A percentile compares a stretch with the other conserved stretches of the same genome.
phyloP scores from a whole-genome alignment of 2,888 invertebrate species.

The Gastracanthus pulcherrimus region DNA sequence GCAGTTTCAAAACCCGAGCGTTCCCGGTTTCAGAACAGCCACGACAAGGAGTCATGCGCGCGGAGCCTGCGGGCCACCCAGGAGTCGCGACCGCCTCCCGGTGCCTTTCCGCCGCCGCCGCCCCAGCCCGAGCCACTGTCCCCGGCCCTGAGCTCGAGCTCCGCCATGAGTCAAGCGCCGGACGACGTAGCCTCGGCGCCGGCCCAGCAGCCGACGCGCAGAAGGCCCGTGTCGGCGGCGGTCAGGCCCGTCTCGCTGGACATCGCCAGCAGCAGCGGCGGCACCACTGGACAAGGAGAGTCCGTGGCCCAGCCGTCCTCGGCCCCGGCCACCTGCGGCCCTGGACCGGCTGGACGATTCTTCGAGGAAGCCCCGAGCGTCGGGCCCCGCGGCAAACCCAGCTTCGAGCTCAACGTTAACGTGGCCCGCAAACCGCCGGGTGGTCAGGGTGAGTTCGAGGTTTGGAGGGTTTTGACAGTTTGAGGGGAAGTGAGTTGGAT shows the following conservation, averaged over 20 bases:
- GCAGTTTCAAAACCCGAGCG: background rate
- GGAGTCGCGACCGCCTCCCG: slow-evolving; percentile 77
- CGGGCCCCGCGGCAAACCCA: slow-evolving; percentile 62
- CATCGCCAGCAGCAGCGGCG: slow-evolving; percentile 62
- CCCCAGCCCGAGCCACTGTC: slow-evolving; percentile 56
- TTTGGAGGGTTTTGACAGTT: too few species aligned
- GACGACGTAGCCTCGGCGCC: slow-evolving; percentile 27
- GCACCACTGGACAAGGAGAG: slow-evolving; percentile 39
- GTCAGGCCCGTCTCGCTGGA: slow-evolving; percentile 71
- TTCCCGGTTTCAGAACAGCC: slow-evolving; percentile 73
- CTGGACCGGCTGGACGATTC: slow-evolving; percentile 64
- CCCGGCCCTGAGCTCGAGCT: background rate
- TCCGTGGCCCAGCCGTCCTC: slow-evolving; percentile 63
- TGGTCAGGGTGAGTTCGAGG: slow-evolving; percentile 66
- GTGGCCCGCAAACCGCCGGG: slow-evolving; percentile 70
- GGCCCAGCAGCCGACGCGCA: background rate
- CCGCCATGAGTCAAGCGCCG: slow-evolving; percentile 11
- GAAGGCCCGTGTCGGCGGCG: background rate
- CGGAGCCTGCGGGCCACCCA: slow-evolving; percentile 73
- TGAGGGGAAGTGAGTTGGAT: too few species aligned
- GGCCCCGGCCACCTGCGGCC: slow-evolving; percentile 65
- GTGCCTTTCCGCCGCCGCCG: slow-evolving; percentile 79
- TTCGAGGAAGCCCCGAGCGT: slow-evolving; percentile 63
- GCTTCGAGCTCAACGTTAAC: slow-evolving; percentile 73
- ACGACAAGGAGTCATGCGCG: slow-evolving; percentile 77